Evolutionary conservation across 2,888 invertebrate genomes (phyloP), one percentile per base, ranked within the genome.

Genomic region (Neoaliturus tenellus): DNA sequence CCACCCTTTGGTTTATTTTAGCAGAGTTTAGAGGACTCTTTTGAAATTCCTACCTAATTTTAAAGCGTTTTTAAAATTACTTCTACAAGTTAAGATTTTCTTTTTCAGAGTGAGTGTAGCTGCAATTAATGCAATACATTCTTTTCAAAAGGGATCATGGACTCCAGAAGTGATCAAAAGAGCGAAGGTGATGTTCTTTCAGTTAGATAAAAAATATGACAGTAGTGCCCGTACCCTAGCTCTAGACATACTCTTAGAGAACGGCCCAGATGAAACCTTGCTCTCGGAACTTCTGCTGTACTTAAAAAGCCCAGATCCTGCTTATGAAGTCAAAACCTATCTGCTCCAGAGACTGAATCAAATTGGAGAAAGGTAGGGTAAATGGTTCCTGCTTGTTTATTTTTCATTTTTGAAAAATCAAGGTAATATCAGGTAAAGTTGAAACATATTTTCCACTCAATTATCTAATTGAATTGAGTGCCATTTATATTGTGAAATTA

Each of bases 171-270:
- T 94, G 31, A 90, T 93, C 44, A 89, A 88, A 80, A 88, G 89
- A 0, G 93, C 93, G 0, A 89, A 91, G n/a, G 91, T 90, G 78
- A 92, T 94, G 0, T 94, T 94, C 87, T 93, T 93, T 87, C 94
- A 95, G 89, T 88, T 92, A 0, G 91, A 91, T 23, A 91, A 91
- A 31, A 92, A 91, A 69, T 94, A 93, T 88, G 95, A 95, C 89
- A 94, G 95, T 39, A 95, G 95, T 85, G 93, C 94, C 0, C 91
- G 96, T 87, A 94, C 94, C 0, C 87, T 95, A 80, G 95, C 96
- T 0, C 89, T 94, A n/a, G 95, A 96, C 87, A 91, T 96, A 10
- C 89, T 96, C 17, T 90, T 96, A 3, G 92, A 93, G 81, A 91
- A 93, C 80, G 90, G 92, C 35, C 94, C 94, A 0, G 91, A 91